Base-by-base conservation (phyloP, 2,797 vertebrate species). In the Petrocephalus sullivani region DNA sequence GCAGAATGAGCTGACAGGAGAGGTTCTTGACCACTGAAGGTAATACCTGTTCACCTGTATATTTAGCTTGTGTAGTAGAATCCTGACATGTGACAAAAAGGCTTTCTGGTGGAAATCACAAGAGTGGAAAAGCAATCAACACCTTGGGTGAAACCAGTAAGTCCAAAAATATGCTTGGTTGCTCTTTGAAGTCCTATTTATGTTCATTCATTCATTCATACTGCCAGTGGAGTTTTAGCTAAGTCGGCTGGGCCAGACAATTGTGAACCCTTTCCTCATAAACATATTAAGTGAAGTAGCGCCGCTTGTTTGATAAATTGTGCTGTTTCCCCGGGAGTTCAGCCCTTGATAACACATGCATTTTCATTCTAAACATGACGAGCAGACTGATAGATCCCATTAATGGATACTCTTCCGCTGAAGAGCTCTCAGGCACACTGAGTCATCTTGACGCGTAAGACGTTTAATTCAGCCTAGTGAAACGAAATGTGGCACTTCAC, bases 361-460 rank as follows among this genome's bases (percentile, higher is more conserved):
- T 86, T 86, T 57, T 41, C 37, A 37, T 86, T 86, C 56, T 54
- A 57, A 19, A 58, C 49, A 37, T 41, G 56, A 16, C 23, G 33
- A 86, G 10, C 19, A 58, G 84, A 86, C 84, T 86, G 84, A 86
- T 58, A 57, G 56, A 33, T 41, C 84, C 84, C 56, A 58, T 86
- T 86, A 86, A 86, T 37, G 56, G 83, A 85, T 58, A 1, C 56
- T 86, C 28, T 33, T 86, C 56, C 33, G 54, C 84, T 86, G 84
- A 60, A 60, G 84, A 56, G 54, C 58, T 8, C 82, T 85, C 82
- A 28, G 51, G 19, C 82, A 54, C 49, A 85, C 49, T 28, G 82
- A 56, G 49, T 85, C 82, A 28, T 37, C 84, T 60, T 86, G 84
- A 86, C 8, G 33, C 16, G 56, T 9, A 37, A 54, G 23, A 56